Conservation (phyloP, 2,797 vertebrate genomes). For the Argentina silus region DNA sequence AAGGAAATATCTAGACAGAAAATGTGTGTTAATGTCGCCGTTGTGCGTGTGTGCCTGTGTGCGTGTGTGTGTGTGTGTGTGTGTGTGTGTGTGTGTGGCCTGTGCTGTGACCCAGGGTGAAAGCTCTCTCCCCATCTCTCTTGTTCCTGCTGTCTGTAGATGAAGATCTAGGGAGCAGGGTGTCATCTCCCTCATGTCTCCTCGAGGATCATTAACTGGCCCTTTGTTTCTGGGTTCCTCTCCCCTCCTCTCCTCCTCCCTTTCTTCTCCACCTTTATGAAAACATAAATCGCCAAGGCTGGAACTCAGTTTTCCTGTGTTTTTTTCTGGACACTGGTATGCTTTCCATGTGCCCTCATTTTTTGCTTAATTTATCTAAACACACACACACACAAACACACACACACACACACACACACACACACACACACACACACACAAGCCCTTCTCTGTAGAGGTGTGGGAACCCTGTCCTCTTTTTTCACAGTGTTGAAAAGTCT, state of each 20-base stretch:
- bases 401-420: conserved; percentile 9
- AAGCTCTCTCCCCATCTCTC: conserved; percentile 2
- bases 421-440: background rate
- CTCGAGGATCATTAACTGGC: conserved; percentile 5
- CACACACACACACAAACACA: conserved; percentile 2
- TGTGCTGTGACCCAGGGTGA: background rate
- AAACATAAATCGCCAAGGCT: background rate
- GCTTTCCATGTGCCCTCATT: too few species aligned
- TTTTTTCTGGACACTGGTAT: background rate
- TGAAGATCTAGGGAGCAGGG: background rate
- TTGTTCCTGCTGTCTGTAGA: background rate
- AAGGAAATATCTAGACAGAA: too few species aligned
- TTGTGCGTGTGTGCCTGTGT: background rate
- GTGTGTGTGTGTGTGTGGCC: background rate
- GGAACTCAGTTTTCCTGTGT: background rate
- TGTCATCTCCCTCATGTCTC: background rate
- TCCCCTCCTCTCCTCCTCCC: conserved; percentile 18
- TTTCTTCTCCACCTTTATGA: conserved; percentile 11
- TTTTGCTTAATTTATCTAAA: background rate
- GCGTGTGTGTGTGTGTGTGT: background rate
- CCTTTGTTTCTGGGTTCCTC: background rate
- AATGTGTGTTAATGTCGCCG: too few species aligned
- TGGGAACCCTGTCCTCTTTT: background rate
- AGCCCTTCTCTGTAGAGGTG: background rate
- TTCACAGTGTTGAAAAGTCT: background rate